Evolutionary conservation across 2,888 invertebrate species (phyloP).

Genomic region (Laspeyria flexula): DNA sequence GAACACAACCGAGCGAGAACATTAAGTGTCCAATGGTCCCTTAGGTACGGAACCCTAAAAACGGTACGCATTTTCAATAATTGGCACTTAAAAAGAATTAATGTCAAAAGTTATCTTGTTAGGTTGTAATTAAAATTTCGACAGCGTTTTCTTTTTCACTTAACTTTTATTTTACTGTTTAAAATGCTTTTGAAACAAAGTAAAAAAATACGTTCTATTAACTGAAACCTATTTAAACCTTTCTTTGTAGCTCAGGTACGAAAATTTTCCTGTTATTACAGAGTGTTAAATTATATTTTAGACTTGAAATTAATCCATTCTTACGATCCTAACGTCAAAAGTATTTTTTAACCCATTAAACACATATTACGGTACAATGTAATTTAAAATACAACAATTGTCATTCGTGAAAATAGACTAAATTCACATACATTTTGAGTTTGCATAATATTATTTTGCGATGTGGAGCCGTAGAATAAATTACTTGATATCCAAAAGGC

Average conservation of each 20-base stretch:
- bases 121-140: slow-evolving; percentile 41
- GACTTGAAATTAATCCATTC: background rate
- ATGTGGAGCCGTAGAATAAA: slow-evolving; percentile 13
- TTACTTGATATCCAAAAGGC: slow-evolving; percentile 14
- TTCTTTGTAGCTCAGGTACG: slow-evolving; percentile 3
- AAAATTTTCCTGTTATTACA: slow-evolving; percentile 7
- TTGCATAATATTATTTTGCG: slow-evolving; percentile 9
- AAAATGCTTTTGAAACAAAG: slow-evolving; percentile 18
- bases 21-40: background rate
- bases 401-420: background rate
- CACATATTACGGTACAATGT: background rate
- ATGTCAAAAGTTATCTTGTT: slow-evolving; percentile 40
- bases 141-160: slow-evolving; percentile 20
- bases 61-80: slow-evolving; percentile 36
- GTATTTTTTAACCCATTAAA: too few species aligned
- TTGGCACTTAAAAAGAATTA: slow-evolving; percentile 42
- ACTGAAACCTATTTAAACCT: slow-evolving; percentile 1
- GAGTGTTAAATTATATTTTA: background rate
- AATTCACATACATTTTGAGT: slow-evolving; percentile 2
- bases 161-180: slow-evolving; percentile 19
- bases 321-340: too few species aligned
- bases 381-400: slow-evolving; percentile 2
- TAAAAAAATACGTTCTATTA: slow-evolving; percentile 12
- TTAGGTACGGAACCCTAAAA: slow-evolving; percentile 17
- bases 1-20: background rate